Base-by-base conservation (phyloP, 2,888 invertebrate species). In the Mythimna ferrago region DNA sequence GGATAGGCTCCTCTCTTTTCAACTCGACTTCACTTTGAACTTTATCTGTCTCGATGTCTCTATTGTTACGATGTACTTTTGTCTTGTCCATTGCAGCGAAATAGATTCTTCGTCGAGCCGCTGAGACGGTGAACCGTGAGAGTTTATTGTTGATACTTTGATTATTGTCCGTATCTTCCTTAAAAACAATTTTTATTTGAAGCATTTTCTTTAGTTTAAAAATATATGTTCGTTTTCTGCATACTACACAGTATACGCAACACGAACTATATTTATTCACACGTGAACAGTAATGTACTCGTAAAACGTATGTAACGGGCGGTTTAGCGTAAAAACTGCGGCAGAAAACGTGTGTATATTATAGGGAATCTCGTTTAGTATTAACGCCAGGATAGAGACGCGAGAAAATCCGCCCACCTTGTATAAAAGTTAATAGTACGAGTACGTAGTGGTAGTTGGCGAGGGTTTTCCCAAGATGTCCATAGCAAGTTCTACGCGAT, bases 381-480 rank as follows among this genome's bases (percentile, higher is more conserved):
- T 87, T 87, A 88, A 87, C 77, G 75, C 65, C 56, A 68, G 73
- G 71, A 65, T 77, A 74, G 69, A 73, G 81, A 78, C 67, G 67
- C 74, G 74, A 84, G 77, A 80, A 86, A 88, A 84, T 87, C 87
- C 70, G 48, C 71, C 84, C 84, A 84, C 82, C 85, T 87, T 84
- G 83, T 86, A 86, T 89, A 86, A 89, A 88, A 89, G 83, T 89
- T 87, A 87, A 88, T 85, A 83, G 85, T 83, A 75, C 26, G 38
- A 68, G 51, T 66, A 86, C n/a, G 53, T 80, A 81, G 73, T 73
- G 73, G 80, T 79, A 84, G 73, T 70, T 68, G 77, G 75, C 76
- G 76, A 81, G 86, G 89, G 89, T 87, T 89, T 87, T 88, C 89
- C 91, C 89, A 87, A 91, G 89, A 86, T 87, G 86, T 88, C 87